These are phyloP conservation scores for Aphelenchoides fujianensis DNA, from an alignment of 1,140 invertebrate genomes.

Conservation along the genomic window DNA sequence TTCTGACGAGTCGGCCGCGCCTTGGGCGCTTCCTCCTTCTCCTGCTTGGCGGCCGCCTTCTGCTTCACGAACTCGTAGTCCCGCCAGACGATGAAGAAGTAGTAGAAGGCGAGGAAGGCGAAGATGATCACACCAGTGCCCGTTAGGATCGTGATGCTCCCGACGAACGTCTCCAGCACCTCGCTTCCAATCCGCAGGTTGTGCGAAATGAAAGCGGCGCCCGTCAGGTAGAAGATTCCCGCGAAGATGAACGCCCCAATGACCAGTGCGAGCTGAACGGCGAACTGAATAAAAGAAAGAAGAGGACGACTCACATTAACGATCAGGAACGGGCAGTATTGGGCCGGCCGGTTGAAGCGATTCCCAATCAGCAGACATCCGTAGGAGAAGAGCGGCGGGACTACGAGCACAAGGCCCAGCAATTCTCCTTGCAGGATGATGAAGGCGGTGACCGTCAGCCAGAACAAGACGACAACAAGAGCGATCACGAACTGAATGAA, in stretches of 20 bases:
- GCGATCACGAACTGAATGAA: background rate
- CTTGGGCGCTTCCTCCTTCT: background rate
- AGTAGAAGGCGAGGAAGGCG: background rate
- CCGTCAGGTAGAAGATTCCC: constrained; percentile 4
- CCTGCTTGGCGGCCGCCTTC: background rate
- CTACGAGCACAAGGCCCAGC: background rate
- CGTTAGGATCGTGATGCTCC: background rate
- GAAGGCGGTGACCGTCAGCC: background rate
- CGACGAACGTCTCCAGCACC: background rate
- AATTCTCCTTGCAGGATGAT: background rate
- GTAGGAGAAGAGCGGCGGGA: constrained; percentile 2
- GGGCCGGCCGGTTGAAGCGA: background rate
- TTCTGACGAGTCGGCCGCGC: background rate
- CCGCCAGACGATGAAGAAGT: constrained; percentile 6
- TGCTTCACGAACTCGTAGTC: constrained; percentile 6
- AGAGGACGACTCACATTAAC: background rate
- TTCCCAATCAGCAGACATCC: constrained; percentile 8
- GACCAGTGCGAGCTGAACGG: background rate
- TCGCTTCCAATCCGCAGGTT: constrained; percentile 14
- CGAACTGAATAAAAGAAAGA: background rate
- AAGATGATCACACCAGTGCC: background rate
- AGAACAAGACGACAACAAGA: constrained; percentile 3
- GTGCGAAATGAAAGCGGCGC: constrained; percentile 7
- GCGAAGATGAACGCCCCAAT: constrained; percentile 12
- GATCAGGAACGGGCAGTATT: constrained; percentile 5